Base-by-base conservation (phyloP, 2,113 vertebrate species). In the Ctenodactylus gundi region DNA sequence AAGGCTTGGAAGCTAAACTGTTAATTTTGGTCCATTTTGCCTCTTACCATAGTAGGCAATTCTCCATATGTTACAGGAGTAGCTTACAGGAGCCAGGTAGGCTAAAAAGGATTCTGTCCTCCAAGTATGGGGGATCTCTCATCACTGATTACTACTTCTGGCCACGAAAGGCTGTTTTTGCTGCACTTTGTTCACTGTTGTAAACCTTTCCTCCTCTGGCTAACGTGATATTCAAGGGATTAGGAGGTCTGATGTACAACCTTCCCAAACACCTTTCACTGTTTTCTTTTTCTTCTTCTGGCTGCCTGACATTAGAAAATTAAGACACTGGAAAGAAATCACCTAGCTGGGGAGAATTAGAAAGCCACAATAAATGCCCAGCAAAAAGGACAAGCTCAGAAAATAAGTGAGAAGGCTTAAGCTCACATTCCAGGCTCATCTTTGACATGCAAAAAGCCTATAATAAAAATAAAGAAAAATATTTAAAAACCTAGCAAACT, bases 291-390 rank as follows among this genome's bases (percentile, higher is more conserved):
- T 72, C 9, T 29, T 53, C 20, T 46, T 90, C 46, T 12, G 25
- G 11, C 36, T 85, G 17, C 34, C 64, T 85, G 25, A 62, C 25
- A 41, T 57, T 90, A 85, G n/a, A 78, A 90, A 76, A 51, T 9
- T 44, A 90, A 67, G 53, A 64, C 36, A 90, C 60, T 85, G 20
- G 64, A 85, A 94, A 85, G 73, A 29, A 89, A 51, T 57, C n/a
- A 17, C 25, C 51, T 34, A 12, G 51, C 62, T 25, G 44, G 36
- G 17, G 7, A 73, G 82, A 88, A 62, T 90, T 53, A 72, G 44
- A 90, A 85, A 55, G 36, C n/a, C n/a, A 44, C 25, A 41, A 6
- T 85, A 53, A 85, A 46, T 72, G 51, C 27, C 18, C 44, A 64
- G 57, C 11, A 11, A 53, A 85, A 85, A 39, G 12, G 10, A 12